Base-by-base conservation (phyloP, 2,797 vertebrate species). In the Lagocephalus sceleratus region DNA sequence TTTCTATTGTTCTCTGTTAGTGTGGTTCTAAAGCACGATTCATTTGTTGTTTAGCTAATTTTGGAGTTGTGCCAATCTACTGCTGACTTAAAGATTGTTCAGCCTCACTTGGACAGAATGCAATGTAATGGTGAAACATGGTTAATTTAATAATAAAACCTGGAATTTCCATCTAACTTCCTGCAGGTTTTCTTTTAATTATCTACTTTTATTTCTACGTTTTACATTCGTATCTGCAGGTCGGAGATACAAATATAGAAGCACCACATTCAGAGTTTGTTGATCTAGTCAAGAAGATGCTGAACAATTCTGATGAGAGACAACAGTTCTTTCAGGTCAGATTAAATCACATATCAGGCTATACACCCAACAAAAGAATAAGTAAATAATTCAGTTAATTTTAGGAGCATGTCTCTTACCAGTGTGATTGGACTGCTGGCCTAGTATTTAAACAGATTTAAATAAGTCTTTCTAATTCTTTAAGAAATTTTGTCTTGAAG, bases 241-340 rank as follows among this genome's bases (percentile, higher is more conserved):
- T 32, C 17, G 82, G 76, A 25, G 43, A 54, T 20, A 55, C 2
- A 35, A 62, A 78, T 53, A 48, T 61, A n/a, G 63, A 51, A 1
- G 48, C 55, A 0, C 75, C 80, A 0, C 59, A 47, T 38, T 75
- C 84, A 39, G 68, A 71, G 11, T 92, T 93, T 67, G 71, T 83
- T 41, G 79, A 79, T 49, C 71, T 86, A 9, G 71, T 90, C 16
- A 74, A 83, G 23, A 75, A 49, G 0, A 53, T 92, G 49, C 57
- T 81, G 43, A 57, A 46, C 23, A 52, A 58, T 61, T 64, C 75
- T 2, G 61, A 71, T 0, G 45, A 76, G 32, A 84, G 47, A 38
- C 26, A 72, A 20, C 21, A 47, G 21, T 85, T 82, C 60, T 84
- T 78, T 52, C 65, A 79, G 77, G 86, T 88, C 29, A 51, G 75